These are phyloP conservation scores for Brachionus plicatilis DNA, from an alignment of 1,140 invertebrate genomes.

Conservation along the genomic window DNA sequence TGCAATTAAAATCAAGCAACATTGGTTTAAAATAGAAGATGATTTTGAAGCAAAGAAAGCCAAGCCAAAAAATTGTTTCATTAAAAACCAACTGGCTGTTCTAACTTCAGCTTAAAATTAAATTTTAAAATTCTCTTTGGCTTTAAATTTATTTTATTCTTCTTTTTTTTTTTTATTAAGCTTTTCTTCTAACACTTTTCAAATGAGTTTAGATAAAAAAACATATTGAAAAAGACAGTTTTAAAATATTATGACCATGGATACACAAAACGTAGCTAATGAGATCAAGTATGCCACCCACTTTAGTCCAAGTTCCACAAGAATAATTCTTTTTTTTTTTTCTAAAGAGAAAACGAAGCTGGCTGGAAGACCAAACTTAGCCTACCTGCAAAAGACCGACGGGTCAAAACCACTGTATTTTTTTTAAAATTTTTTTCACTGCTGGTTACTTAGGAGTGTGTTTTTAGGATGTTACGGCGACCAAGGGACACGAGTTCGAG, in stretches of 20 bases:
- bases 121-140: neutral
- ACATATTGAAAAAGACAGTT: neutral
- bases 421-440: neutral
- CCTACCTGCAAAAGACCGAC: constrained; percentile 15
- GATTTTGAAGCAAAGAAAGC: neutral
- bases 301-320: neutral
- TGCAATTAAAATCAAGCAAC: constrained; percentile 16
- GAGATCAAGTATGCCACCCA: neutral
- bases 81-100: constrained; percentile 32
- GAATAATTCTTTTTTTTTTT: neutral
- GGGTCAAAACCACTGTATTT: constrained; percentile 34
- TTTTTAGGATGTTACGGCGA: constrained; percentile 39
- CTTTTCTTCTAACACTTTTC: neutral
- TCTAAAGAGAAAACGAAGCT: constrained; percentile 22
- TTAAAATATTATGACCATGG: constrained; percentile 20
- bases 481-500: constrained; percentile 66
- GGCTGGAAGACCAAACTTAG: constrained; percentile 37
- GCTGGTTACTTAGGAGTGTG: neutral
- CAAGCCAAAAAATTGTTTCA: constrained; percentile 9
- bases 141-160: neutral
- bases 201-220: neutral
- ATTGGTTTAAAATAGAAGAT: neutral
- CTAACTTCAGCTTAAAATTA: neutral
- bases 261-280: constrained; percentile 16
- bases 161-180: neutral